Evolutionary conservation across 2,797 vertebrate species (phyloP), one percentile per base, ranked within the genome.

Genomic region (Spea hammondii): DNA sequence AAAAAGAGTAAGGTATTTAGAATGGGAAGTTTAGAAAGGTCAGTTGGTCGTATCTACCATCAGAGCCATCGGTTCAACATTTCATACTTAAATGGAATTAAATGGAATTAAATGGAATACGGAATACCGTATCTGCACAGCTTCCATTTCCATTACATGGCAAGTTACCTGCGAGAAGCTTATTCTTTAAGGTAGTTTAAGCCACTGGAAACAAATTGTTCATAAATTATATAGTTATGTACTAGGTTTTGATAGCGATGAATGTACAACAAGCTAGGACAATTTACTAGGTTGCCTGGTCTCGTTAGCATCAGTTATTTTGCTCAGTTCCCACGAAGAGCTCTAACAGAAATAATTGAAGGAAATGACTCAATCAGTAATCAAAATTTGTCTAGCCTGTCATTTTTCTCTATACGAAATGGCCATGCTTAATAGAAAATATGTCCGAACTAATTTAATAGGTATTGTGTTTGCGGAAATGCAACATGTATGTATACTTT

Each of bases 241-340:
- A 77, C 54, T 74, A 79, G 59, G 5, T 84, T 84, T 47, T 71
- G 71, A 70, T 80, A 60, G 17, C 44, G 13, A 45, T 12, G 0
- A 77, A 47, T 74, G 65, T 79, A 82, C 80, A 85, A 71, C 67
- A 82, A 69, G 65, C 11, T 44, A 65, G 65, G 83, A 84, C 70
- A 73, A 72, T 85, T 85, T 85, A 79, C 66, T 59, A 45, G 11
- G 70, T 81, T 79, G 49, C 8, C 45, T 54, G 54, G 60, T 74
- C 60, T 32, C 76, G 70, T 84, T 76, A 72, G 12, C 72, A 71
- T 79, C 77, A 77, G 0, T 45, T 83, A 14, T 85, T 83, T 71
- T 46, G 8, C 79, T 82, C 3, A 70, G 69, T 59, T 62, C 13
- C 74, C 17, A 46, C 70, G 0, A 76, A 79, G 70, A 70, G 48